These are phyloP conservation scores for Varecia variegata DNA, from an alignment of 2,797 vertebrate genomes.

Conservation along the genomic window DNA sequence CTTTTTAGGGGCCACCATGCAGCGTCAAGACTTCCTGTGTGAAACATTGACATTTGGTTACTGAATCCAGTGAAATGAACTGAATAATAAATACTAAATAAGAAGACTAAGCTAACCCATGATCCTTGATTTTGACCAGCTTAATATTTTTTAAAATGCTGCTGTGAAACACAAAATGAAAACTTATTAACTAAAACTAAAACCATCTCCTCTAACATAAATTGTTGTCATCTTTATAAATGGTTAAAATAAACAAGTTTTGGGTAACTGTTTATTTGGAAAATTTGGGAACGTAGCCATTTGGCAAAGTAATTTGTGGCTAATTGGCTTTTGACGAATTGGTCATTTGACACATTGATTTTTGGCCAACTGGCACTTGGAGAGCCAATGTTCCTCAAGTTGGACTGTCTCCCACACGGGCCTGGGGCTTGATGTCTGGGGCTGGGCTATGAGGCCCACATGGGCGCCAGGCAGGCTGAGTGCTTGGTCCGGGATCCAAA, in stretches of 20 bases:
- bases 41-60: background rate
- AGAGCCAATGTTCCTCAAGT: conserved; percentile 42
- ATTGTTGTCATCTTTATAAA: conserved; percentile 76
- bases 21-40: background rate
- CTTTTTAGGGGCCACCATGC: background rate
- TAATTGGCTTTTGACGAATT: conserved; percentile 79
- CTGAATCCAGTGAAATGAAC: background rate
- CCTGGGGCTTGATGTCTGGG: conserved; percentile 52
- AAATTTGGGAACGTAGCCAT: conserved; percentile 71
- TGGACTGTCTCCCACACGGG: conserved; percentile 44
- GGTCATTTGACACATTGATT: conserved; percentile 76
- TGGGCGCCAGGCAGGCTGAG: conserved; percentile 68
- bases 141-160: conserved; percentile 32
- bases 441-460: conserved; percentile 37
- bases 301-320: conserved; percentile 69
- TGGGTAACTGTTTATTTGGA: conserved; percentile 73
- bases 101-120: background rate
- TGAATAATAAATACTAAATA: background rate
- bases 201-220: conserved; percentile 62
- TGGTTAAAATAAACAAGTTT: conserved; percentile 77
- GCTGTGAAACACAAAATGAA: conserved; percentile 38
- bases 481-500: conserved; percentile 39
- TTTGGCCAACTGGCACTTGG: conserved; percentile 68
- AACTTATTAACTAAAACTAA: conserved; percentile 61
- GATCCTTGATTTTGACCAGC: conserved; percentile 42